phyloP scores from a whole-genome alignment of 2,797 vertebrate genomes.

The Agapornis canus region DNA sequence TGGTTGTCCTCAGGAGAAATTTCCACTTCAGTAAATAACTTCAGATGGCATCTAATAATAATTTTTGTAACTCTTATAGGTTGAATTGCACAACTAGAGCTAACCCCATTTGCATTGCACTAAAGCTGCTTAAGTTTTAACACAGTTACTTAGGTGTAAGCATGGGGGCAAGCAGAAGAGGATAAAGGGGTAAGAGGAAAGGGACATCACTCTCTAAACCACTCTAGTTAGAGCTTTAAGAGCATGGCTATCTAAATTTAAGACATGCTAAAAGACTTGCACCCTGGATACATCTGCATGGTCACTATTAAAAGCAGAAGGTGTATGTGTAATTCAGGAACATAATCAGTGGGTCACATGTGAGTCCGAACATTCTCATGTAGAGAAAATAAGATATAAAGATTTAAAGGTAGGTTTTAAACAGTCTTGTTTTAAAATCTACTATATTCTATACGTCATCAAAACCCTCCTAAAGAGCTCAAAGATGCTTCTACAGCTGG shows the following conservation, averaged over 20 bases:
- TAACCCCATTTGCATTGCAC: too few relatives aligned
- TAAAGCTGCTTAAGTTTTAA: neutral
- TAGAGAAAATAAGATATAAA: neutral
- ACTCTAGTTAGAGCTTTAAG: neutral
- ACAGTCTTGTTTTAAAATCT: neutral
- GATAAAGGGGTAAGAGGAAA: neutral
- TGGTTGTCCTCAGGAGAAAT: neutral
- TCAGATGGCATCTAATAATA: neutral
- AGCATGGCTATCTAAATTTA: neutral
- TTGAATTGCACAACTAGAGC: neutral
- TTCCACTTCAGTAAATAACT: neutral
- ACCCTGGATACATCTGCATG: neutral
- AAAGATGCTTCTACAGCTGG: neutral
- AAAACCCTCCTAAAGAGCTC: neutral
- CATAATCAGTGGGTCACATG: neutral
- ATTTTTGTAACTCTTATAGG: neutral
- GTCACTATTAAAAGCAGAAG: neutral
- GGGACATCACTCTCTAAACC: neutral
- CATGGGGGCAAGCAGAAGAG: neutral
- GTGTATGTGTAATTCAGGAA: neutral
- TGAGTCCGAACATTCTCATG: neutral
- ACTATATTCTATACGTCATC: neutral
- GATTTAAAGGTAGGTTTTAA: neutral
- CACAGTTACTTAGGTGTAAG: neutral
- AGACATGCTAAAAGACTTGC: neutral